A percentile compares a stretch with the other conserved stretches of the same genome.
These are phyloP conservation scores for Henicopernis longicauda DNA, from an alignment of 2,113 vertebrate genomes.

Conservation along the genomic window DNA sequence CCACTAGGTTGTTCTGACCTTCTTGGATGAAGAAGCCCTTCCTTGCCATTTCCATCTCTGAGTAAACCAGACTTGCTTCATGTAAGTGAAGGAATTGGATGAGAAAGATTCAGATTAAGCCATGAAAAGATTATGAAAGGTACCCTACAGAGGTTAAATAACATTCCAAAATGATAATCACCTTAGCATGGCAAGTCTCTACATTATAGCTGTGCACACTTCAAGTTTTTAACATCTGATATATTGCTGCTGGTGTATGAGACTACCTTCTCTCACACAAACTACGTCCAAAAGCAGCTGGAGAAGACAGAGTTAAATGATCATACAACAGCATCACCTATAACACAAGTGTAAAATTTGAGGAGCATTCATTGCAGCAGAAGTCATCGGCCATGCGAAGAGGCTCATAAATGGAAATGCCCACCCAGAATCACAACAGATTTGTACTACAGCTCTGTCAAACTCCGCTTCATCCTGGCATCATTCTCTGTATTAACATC, in stretches of 20 bases:
- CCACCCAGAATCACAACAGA: background rate
- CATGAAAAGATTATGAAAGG: background rate
- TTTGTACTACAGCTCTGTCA: background rate
- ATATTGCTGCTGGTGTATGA: background rate
- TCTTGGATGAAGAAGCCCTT: background rate
- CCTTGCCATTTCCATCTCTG: background rate
- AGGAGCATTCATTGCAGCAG: background rate
- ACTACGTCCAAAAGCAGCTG: background rate
- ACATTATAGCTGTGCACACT: background rate
- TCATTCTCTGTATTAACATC: background rate
- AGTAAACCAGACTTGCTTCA: background rate
- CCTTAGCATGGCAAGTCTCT: background rate
- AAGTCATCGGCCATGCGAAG: background rate
- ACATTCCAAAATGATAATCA: background rate
- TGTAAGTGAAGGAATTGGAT: background rate
- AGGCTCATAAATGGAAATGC: background rate
- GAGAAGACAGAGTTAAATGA: background rate
- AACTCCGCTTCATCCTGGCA: background rate
- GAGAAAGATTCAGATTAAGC: background rate
- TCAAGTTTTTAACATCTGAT: background rate
- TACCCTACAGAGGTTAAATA: background rate
- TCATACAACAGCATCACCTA: background rate
- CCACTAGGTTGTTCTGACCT: background rate
- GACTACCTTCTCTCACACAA: background rate
- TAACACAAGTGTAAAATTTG: background rate